phyloP scores from a whole-genome alignment of 2,888 invertebrate species.

The Noctuana brunneofusca region DNA sequence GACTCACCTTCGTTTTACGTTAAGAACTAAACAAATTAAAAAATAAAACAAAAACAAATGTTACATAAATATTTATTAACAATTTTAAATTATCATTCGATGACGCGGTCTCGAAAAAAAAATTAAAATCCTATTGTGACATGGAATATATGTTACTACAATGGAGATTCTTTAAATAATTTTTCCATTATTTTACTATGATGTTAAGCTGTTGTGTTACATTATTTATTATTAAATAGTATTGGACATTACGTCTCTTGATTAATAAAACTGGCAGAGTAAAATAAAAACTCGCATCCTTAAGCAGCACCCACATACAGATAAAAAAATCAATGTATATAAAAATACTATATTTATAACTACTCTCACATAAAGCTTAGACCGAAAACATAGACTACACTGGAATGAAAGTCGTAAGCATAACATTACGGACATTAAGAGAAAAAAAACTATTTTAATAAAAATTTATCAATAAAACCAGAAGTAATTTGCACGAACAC shows the following conservation, averaged over 20 bases:
- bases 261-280: constrained; percentile 50
- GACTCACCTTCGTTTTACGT: constrained; percentile 57
- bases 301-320: constrained; percentile 69
- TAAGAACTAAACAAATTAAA: constrained; percentile 41
- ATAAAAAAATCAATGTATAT: constrained; percentile 65
- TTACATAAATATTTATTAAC: constrained; percentile 82
- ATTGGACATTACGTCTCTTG: constrained; percentile 40
- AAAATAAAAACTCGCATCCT: constrained; percentile 58
- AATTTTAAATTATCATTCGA: constrained; percentile 70
- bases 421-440: constrained; percentile 60
- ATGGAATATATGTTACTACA: constrained; percentile 49
- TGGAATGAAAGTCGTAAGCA: constrained; percentile 78
- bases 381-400: constrained; percentile 69
- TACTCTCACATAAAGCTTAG: constrained; percentile 73
- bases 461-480: constrained; percentile 45
- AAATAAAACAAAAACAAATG: constrained; percentile 71
- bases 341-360: constrained; percentile 68
- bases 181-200: constrained; percentile 26
- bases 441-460: constrained; percentile 52
- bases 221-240: constrained; percentile 37
- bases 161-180: constrained; percentile 66
- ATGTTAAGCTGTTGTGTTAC: constrained; percentile 26
- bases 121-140: constrained; percentile 58
- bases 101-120: constrained; percentile 59
- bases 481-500: constrained; percentile 34